Percentiles rank a stretch among this genome's conserved stretches.
Conservation (phyloP, 2,113 vertebrate species). For the Tyrannus savana region DNA sequence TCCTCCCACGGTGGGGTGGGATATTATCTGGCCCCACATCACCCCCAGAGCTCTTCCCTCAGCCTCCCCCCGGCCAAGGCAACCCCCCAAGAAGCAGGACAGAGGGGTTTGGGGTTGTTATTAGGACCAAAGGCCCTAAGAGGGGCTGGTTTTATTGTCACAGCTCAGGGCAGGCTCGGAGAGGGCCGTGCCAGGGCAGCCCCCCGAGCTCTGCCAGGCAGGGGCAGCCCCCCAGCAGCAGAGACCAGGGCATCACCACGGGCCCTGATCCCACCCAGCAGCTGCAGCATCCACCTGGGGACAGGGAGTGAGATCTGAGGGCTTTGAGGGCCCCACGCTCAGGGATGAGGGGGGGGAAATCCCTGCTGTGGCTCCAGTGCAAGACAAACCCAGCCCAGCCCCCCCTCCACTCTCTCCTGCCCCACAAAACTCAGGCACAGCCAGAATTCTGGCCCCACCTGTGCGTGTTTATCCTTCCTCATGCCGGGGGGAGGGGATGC, state of each 20-base stretch:
- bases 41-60: neutral
- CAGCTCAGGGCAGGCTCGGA: neutral
- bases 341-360: neutral
- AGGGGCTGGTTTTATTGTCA: neutral
- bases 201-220: neutral
- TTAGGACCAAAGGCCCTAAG: neutral
- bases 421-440: neutral
- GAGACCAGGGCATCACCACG: neutral
- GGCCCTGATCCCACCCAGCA: fast-evolving
- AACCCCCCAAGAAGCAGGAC: neutral
- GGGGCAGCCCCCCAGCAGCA: neutral
- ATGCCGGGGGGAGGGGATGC: too few species aligned
- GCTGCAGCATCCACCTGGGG: neutral
- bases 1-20: neutral
- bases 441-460: too few species aligned
- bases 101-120: neutral
- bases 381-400: neutral
- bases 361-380: neutral
- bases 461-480: too few species aligned
- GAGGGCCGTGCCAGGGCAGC: neutral
- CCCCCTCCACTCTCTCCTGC: neutral
- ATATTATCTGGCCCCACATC: fast-evolving
- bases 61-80: neutral
- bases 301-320: neutral
- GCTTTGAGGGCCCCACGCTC: neutral